These are phyloP conservation scores for Channa argus DNA, from an alignment of 2,113 vertebrate species.

Conservation along the genomic window DNA sequence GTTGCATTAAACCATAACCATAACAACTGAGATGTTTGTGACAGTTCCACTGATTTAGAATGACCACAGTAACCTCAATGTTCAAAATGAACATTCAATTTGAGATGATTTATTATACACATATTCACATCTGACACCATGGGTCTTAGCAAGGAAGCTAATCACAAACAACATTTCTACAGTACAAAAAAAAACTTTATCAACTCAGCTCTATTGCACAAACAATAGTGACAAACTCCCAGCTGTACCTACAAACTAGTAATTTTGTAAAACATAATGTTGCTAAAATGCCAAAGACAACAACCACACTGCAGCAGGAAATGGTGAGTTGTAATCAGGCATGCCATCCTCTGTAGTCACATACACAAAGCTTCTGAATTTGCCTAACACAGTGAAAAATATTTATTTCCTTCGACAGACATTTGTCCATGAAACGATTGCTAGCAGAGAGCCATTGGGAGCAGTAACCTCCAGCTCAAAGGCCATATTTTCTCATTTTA, in stretches of 20 bases:
- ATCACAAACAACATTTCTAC: background rate
- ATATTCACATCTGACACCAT: background rate
- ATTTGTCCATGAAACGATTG: slow-evolving; percentile 74
- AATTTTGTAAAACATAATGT: slow-evolving; percentile 3
- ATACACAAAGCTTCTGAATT: slow-evolving; percentile 37
- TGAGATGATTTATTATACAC: slow-evolving; percentile 39
- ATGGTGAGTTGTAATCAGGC: slow-evolving; percentile 29
- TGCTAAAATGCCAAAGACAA: slow-evolving; percentile 1
- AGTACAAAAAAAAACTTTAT: background rate
- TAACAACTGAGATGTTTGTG: slow-evolving; percentile 44
- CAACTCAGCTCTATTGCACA: background rate
- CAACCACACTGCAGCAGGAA: background rate
- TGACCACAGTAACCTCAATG: slow-evolving; percentile 19
- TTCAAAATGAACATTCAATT: slow-evolving; percentile 50
- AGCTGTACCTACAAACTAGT: slow-evolving; percentile 1
- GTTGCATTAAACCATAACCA: slow-evolving; percentile 42
- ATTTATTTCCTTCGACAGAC: slow-evolving; percentile 67
- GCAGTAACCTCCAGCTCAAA: slow-evolving; percentile 69
- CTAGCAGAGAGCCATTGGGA: slow-evolving; percentile 66
- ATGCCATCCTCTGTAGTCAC: slow-evolving; percentile 28
- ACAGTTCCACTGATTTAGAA: slow-evolving; percentile 40
- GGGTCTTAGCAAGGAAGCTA: slow-evolving; percentile 19
- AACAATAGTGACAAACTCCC: background rate
- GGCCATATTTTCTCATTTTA: slow-evolving; percentile 77
- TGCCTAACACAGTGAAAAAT: slow-evolving; percentile 41